Evolutionary conservation across 1,140 invertebrate species (phyloP).

Genomic region (Campodea augens): DNA sequence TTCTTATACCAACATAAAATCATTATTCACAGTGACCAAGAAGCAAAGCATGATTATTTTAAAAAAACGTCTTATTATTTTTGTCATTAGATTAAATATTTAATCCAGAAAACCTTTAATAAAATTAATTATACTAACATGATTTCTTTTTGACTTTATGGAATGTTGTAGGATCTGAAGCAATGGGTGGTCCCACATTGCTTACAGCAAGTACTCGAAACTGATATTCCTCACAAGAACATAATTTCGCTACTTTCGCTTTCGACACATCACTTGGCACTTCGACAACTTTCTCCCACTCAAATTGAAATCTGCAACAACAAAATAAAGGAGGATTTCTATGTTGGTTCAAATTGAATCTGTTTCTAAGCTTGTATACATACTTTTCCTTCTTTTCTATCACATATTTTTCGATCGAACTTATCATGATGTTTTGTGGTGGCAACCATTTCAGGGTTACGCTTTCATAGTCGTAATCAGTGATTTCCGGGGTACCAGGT

Average conservation of each 20-base stretch:
- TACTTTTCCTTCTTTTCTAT: slow-evolving; percentile 86
- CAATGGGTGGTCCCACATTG: slow-evolving; percentile 78
- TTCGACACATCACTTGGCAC: slow-evolving; percentile 56
- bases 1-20: no score
- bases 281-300: slow-evolving; percentile 59
- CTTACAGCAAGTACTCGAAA: slow-evolving; percentile 91
- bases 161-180: slow-evolving; percentile 85
- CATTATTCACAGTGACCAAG: no score
- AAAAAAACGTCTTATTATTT: no score
- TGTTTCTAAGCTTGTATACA: no score
- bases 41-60: no score
- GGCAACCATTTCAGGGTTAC: slow-evolving; percentile 85
- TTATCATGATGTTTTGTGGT: slow-evolving; percentile 80
- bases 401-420: slow-evolving; percentile 88
- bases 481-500: slow-evolving; percentile 73
- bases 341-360: no score
- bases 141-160: slow-evolving; percentile 78
- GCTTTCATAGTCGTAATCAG: slow-evolving; percentile 82
- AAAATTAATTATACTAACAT: slow-evolving; percentile 36
- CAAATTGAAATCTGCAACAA: slow-evolving; percentile 34
- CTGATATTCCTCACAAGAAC: slow-evolving; percentile 81
- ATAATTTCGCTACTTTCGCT: slow-evolving; percentile 65
- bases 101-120: no score
- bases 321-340: background rate
- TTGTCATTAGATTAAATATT: no score